A percentile compares a stretch with the other conserved stretches of the same genome.
Evolutionary conservation across 2,797 vertebrate species (phyloP).

Genomic region (Atherinosoma microstoma): DNA sequence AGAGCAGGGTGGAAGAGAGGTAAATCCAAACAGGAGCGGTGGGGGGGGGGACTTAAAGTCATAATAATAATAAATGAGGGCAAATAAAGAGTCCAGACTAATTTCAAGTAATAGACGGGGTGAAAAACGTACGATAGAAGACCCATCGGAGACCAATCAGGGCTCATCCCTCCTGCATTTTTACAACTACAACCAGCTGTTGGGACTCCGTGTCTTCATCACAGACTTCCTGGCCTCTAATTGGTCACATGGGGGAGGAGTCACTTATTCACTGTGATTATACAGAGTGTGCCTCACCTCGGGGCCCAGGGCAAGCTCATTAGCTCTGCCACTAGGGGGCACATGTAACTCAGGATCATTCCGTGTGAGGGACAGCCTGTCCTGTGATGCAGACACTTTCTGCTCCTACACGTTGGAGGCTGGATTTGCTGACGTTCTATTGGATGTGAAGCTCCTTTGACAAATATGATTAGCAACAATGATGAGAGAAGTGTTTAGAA

Average conservation of each 20-base stretch:
- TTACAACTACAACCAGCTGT: slow-evolving; percentile 30
- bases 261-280: slow-evolving; percentile 47
- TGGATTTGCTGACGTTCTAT: not conserved
- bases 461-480: not conserved
- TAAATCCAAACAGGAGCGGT: slow-evolving; percentile 24
- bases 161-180: slow-evolving; percentile 26
- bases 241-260: slow-evolving; percentile 47
- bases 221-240: slow-evolving; percentile 44
- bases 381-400: not conserved
- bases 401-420: not conserved
- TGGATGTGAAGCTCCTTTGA: not conserved
- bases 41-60: not conserved
- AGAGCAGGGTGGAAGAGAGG: slow-evolving; percentile 10
- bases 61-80: not conserved
- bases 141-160: no score
- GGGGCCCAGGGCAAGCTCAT: slow-evolving; percentile 46
- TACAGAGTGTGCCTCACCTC: slow-evolving; percentile 31
- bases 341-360: slow-evolving; percentile 69
- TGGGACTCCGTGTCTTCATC: slow-evolving; percentile 42
- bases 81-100: not conserved
- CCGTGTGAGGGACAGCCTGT: slow-evolving; percentile 29
- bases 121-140: not conserved
- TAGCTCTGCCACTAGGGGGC: slow-evolving; percentile 77
- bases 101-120: not conserved
- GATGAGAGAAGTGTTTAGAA: no score